Percentiles rank a stretch among this genome's conserved stretches.
Evolutionary conservation across 2,888 invertebrate genomes (phyloP).

Genomic region (Cosmopolites sordidus): DNA sequence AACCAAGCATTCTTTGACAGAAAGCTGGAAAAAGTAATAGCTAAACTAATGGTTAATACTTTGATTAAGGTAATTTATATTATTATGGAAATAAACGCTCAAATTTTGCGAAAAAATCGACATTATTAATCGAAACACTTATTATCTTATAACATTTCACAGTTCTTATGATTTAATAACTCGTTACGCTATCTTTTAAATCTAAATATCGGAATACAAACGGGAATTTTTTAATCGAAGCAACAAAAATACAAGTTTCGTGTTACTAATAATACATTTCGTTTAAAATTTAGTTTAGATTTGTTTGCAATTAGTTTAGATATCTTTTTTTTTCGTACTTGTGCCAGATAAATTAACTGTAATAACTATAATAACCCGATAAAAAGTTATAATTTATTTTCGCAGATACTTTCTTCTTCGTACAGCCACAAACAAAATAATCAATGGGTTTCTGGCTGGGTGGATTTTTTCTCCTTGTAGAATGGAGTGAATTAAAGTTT

Average conservation of each 20-base stretch:
- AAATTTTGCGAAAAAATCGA: too few species aligned
- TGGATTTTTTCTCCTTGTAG: not conserved
- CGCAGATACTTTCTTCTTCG: not conserved
- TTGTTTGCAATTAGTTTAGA: constrained; percentile 5
- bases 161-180: too few species aligned
- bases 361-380: constrained; percentile 5
- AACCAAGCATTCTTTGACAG: too few species aligned
- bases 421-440: not conserved
- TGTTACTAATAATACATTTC: constrained; percentile 14
- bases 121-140: too few species aligned
- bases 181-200: too few species aligned
- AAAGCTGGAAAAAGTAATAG: too few species aligned
- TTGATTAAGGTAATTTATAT: too few species aligned
- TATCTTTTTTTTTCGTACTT: constrained; percentile 5
- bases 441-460: not conserved
- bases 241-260: constrained; percentile 17
- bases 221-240: constrained; percentile 6
- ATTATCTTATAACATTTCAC: too few species aligned
- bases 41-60: too few species aligned
- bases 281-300: constrained; percentile 8
- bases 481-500: constrained; percentile 22
- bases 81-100: too few species aligned
- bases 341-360: constrained; percentile 11
- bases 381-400: constrained; percentile 9
- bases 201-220: too few species aligned